Base-by-base conservation (phyloP, 2,888 invertebrate genomes). In the Aphodius granarius region DNA sequence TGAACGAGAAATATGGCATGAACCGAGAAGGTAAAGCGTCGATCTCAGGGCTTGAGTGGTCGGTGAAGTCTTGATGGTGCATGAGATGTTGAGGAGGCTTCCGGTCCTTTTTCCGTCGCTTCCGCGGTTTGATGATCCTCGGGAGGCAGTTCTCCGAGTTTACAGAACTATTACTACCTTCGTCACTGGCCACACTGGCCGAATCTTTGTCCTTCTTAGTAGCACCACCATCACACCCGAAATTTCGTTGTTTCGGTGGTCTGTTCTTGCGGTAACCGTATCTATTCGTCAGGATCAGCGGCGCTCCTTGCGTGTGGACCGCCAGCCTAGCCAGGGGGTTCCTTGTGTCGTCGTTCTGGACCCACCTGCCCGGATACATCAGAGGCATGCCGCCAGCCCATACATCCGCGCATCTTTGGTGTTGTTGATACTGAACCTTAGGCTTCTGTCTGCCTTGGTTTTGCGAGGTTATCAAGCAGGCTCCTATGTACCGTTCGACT, bases 71-170 rank as follows among this genome's bases (percentile, higher is more conserved):
- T 75, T 83, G 86, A 78, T 80, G 84, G 76, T 74, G 79, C 75
- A 80, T 80, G 18, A 83, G 81, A 63, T 83, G 81, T 23, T 94
- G 84, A 63, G 94, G 82, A 62, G 94, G 94, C 87, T 95, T 94
- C 81, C 95, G 90, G 85, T 96, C 96, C 87, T 96, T 96, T 92
- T 96, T 96, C 85, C 96, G 92, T 73, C 96, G 91, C 86, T 96
- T 96, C 72, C 96, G 89, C 5, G 96, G 96, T 86, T 96, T 96
- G 83, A 96, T 96, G 79, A 96, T 95, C 81, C 96, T 90, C 79
- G 96, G 96, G 84, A 96, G 88, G 88, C 94, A 94, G 84, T 94
- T 95, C 20, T 68, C 68, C 20, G 68, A 68, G 21, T 68, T 68
- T n/a, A 20, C 68, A 9, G 93, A 90, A 80, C 89, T 89, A 78